Evolutionary conservation across 2,797 vertebrate species (phyloP).

Genomic region (Ispidina lecontei): DNA sequence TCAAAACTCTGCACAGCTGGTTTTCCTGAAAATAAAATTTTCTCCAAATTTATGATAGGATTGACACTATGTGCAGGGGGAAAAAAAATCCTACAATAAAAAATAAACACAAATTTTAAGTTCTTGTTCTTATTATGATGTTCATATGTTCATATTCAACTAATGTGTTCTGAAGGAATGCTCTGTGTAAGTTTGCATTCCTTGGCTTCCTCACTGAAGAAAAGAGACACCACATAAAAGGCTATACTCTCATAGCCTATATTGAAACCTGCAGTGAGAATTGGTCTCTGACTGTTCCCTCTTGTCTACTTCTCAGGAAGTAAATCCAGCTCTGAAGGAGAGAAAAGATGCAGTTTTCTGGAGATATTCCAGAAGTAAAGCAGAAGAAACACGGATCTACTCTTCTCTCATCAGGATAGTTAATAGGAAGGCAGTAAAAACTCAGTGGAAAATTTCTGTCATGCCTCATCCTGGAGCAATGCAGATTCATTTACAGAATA

Average conservation of each 20-base stretch:
- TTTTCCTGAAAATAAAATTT: conserved; percentile 55
- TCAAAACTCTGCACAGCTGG: neutral
- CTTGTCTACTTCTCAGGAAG: neutral
- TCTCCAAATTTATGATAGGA: conserved; percentile 23
- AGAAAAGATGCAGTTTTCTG: neutral
- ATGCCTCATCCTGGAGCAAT: neutral
- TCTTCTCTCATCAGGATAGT: neutral
- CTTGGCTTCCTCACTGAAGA: neutral
- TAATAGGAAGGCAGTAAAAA: neutral
- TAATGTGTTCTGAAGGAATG: neutral
- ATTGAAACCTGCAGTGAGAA: neutral
- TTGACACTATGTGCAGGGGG: neutral
- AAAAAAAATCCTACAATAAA: neutral
- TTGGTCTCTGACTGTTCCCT: neutral
- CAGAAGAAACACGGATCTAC: neutral
- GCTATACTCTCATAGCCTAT: neutral
- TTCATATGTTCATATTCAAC: neutral
- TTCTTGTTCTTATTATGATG: too few relatives aligned
- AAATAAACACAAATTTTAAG: too few relatives aligned
- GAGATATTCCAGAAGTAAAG: neutral
- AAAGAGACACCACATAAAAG: neutral
- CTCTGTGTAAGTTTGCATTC: conserved; percentile 6
- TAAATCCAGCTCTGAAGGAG: neutral
- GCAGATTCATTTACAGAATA: neutral
- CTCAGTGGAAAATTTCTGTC: neutral